A percentile compares a stretch with the other conserved stretches of the same genome.
These are phyloP conservation scores for Globodera ellingtonae DNA, from an alignment of 1,140 invertebrate genomes.

Conservation along the genomic window DNA sequence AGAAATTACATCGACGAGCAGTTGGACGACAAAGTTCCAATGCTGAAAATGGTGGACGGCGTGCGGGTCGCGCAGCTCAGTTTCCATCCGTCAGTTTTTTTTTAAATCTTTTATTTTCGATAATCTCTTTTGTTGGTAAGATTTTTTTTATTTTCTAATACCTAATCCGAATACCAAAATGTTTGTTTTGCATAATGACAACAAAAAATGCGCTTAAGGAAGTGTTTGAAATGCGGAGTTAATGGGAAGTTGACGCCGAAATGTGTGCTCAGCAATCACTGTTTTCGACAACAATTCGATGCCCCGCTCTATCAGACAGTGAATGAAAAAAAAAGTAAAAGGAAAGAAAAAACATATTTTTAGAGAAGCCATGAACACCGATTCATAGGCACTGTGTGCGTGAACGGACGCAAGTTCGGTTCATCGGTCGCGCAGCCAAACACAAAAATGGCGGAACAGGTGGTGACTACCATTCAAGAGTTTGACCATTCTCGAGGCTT, in stretches of 20 bases:
- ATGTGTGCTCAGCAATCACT: constrained; percentile 44
- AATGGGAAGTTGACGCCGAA: constrained; percentile 51
- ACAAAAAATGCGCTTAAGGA: constrained; percentile 33
- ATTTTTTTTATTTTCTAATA: constrained; percentile 8
- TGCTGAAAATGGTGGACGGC: constrained; percentile 8
- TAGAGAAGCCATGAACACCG: constrained; percentile 29
- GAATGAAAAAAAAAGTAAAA: constrained; percentile 3
- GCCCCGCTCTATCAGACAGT: constrained; percentile 46
- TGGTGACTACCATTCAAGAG: constrained; percentile 25
- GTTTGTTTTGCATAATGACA: constrained; percentile 15
- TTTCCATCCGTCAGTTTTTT: constrained; percentile 51
- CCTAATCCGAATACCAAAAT: no score
- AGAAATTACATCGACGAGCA: constrained; percentile 17
- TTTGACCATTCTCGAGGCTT: constrained; percentile 5
- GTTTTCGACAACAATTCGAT: constrained; percentile 35
- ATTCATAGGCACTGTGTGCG: constrained; percentile 29
- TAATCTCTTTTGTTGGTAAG: no score
- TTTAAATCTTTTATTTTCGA: no score
- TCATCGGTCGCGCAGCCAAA: constrained; percentile 62
- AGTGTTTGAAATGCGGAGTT: constrained; percentile 2
- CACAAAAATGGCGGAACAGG: constrained; percentile 63
- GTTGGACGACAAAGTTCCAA: constrained; percentile 16
- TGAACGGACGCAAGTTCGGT: constrained; percentile 37
- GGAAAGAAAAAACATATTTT: not conserved
- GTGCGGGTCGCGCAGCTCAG: constrained; percentile 42